Conservation (phyloP, 1,140 invertebrate genomes). For the Metopolophium dirhodum region DNA sequence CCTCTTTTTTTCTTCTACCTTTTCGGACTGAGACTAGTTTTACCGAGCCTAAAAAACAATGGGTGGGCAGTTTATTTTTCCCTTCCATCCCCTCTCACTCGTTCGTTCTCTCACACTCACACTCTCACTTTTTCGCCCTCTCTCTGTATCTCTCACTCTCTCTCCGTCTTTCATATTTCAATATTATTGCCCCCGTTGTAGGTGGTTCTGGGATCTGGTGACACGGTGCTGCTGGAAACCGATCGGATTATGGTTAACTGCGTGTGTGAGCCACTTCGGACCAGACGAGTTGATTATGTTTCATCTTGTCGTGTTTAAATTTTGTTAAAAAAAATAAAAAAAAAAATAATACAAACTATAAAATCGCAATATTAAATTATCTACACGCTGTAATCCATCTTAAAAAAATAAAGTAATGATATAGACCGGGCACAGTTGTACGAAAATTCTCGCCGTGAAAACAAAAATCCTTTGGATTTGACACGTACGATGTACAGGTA, state of each 20-base stretch:
- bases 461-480: neutral
- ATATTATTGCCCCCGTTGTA: conserved; percentile 41
- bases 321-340: conserved; percentile 31
- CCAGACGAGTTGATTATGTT: conserved; percentile 51
- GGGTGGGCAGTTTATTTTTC: conserved; percentile 47
- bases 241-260: conserved; percentile 50
- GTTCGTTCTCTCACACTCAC: neutral
- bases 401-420: neutral
- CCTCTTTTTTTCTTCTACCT: conserved; percentile 29
- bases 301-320: conserved; percentile 45
- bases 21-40: conserved; percentile 14
- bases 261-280: conserved; percentile 32
- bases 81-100: neutral
- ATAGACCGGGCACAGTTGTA: neutral
- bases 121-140: neutral
- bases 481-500: neutral
- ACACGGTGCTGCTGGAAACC: conserved; percentile 31
- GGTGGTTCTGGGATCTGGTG: conserved; percentile 50
- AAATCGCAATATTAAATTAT: neutral
- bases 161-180: neutral
- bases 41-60: conserved; percentile 21
- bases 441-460: neutral
- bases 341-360: neutral
- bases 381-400: neutral
- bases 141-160: neutral